Evolutionary conservation across 1,140 invertebrate genomes (phyloP).

Genomic region (Coenobita brevimanus): DNA sequence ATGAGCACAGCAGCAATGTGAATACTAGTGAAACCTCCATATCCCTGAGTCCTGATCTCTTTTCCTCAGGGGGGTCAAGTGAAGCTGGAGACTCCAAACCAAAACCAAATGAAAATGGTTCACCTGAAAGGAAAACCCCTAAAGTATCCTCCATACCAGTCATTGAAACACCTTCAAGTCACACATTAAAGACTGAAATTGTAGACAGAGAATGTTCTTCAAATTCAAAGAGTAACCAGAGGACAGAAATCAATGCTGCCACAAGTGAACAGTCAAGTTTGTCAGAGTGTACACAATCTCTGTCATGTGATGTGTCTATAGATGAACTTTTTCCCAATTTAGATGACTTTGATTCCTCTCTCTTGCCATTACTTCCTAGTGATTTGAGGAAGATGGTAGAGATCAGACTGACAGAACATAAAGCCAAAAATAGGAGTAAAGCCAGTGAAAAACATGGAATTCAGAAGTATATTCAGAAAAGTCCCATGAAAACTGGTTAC

Average conservation of each 20-base stretch:
- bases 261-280: background rate
- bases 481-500: too few relatives aligned
- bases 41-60: too few relatives aligned
- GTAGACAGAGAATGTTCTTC: too few relatives aligned
- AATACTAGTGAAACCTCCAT: too few relatives aligned
- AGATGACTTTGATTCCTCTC: constrained; percentile 73
- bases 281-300: background rate
- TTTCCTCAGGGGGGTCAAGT: too few relatives aligned
- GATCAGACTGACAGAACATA: constrained; percentile 46
- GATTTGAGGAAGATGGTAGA: constrained; percentile 72
- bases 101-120: background rate
- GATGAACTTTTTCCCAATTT: constrained; percentile 76
- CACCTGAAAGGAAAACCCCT: too few relatives aligned
- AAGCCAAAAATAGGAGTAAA: constrained; percentile 44
- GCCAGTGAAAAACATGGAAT: constrained; percentile 19
- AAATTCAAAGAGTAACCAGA: background rate
- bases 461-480: constrained; percentile 38
- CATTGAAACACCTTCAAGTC: too few relatives aligned
- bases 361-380: constrained; percentile 73
- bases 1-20: too few relatives aligned
- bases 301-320: constrained; percentile 69
- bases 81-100: background rate
- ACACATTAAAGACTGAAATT: too few relatives aligned
- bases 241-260: background rate
- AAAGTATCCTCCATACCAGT: too few relatives aligned